phyloP scores from a whole-genome alignment of 2,113 vertebrate genomes.

The Muntiacus reevesi region DNA sequence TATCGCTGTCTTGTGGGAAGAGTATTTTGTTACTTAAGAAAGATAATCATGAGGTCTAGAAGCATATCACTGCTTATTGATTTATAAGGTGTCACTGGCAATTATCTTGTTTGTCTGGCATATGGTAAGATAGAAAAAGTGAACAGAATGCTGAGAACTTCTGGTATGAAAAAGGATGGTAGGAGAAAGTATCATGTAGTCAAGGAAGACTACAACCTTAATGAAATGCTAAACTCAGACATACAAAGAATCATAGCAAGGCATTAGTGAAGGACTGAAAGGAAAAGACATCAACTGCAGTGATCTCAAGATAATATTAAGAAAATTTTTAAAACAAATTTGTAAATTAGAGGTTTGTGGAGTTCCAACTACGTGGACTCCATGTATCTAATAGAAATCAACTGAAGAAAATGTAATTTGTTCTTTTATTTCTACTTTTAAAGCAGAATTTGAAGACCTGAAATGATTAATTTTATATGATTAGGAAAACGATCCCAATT shows the following conservation, averaged over 20 bases:
- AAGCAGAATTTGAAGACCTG: constrained; percentile 65
- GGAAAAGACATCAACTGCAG: neutral
- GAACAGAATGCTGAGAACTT: constrained; percentile 28
- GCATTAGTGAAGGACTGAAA: neutral
- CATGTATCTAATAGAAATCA: neutral
- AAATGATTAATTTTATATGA: constrained; percentile 92
- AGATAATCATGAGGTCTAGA: neutral
- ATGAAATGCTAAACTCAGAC: neutral
- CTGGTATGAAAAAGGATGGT: neutral
- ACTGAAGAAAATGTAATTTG: neutral
- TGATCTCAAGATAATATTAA: neutral
- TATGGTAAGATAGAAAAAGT: neutral
- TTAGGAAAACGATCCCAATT: constrained; percentile 88
- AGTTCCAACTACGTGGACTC: neutral
- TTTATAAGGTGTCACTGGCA: constrained; percentile 20
- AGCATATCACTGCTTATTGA: neutral
- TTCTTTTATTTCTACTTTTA: constrained; percentile 35
- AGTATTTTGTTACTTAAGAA: neutral
- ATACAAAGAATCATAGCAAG: neutral
- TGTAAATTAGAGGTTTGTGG: neutral
- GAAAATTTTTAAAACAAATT: neutral
- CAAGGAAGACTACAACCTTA: neutral
- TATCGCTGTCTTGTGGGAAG: neutral
- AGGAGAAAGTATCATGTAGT: neutral
- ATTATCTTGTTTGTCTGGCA: neutral